Percentiles rank a stretch among this genome's conserved stretches.
These are phyloP conservation scores for Gymnocephalus cernua DNA, from an alignment of 2,113 vertebrate genomes.

Conservation along the genomic window DNA sequence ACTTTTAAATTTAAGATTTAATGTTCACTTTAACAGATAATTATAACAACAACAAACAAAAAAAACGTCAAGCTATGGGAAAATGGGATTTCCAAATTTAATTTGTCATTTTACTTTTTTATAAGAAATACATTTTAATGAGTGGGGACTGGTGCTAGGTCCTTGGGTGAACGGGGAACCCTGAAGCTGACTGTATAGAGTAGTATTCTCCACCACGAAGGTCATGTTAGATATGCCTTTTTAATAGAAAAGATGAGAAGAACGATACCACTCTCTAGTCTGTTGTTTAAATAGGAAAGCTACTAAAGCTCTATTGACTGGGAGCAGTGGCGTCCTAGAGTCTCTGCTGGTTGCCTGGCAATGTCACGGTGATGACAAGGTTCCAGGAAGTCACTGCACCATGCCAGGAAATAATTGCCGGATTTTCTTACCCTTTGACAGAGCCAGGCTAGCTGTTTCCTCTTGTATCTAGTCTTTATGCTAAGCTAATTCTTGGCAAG, in stretches of 20 bases:
- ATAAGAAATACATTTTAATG: slow-evolving; percentile 51
- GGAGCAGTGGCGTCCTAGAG: neutral
- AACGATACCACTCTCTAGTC: neutral
- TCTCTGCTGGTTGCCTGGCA: neutral
- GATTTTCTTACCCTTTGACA: no score
- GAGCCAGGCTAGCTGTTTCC: neutral
- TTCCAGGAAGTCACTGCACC: neutral
- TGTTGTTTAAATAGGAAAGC: neutral
- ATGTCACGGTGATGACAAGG: neutral
- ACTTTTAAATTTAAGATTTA: neutral
- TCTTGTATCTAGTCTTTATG: neutral
- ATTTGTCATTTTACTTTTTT: slow-evolving; percentile 22
- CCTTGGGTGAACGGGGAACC: slow-evolving; percentile 11
- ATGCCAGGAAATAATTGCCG: neutral
- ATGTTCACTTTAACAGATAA: neutral
- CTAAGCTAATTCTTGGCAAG: neutral
- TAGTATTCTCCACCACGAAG: slow-evolving; percentile 8
- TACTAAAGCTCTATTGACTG: neutral
- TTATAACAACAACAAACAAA: neutral
- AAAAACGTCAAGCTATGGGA: slow-evolving; percentile 9
- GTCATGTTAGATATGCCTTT: slow-evolving; percentile 10
- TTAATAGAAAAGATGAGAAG: neutral
- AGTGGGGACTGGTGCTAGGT: slow-evolving; percentile 22
- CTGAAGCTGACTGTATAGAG: neutral
- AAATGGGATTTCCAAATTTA: slow-evolving; percentile 38